Evolutionary conservation across 2,888 invertebrate species (phyloP), one percentile per base, ranked within the genome.

Genomic region (Coleophora deauratella): DNA sequence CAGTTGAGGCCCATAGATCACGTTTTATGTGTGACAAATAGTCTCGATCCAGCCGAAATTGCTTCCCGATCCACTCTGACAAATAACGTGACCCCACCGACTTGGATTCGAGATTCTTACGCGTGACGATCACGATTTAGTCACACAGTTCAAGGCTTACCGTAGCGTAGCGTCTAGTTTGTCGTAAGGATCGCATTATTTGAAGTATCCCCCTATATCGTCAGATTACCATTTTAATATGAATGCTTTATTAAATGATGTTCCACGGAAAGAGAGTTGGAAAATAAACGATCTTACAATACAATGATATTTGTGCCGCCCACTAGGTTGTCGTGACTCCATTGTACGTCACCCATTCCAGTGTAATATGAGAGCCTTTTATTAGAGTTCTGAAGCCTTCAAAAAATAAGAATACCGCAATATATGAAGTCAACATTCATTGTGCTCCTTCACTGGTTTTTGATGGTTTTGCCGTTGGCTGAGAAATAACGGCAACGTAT

Each of bases 1-100:
- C 59, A 64, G 54, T 47, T n/a, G n/a, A n/a, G n/a, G 49, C 52
- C 62, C 68, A 80, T 81, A 72, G 67, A 80, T 82, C 81, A 80
- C 74, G 73, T 77, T 77, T 75, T 81, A 77, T 81, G 73, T 73
- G 77, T 81, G 80, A 82, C 79, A 82, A 85, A 84, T 82, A 80
- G 80, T 76, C 73, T 69, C 70, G 71, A 76, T 74, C 78, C 80
- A 79, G 74, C 61, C 66, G 66, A 75, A 81, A 84, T 84, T 79
- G 81, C 78, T 76, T 81, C 81, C 72, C 76, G 74, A 82, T 85
- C 76, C 74, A 76, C 74, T 77, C 70, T 76, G 73, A 79, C 80
- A 78, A 80, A 81, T 82, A 82, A 81, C 76, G 74, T 73, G 72
- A 73, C 69, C 63, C 71, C 65, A 76, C 66, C 78, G 77, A 78